A percentile compares a stretch with the other conserved stretches of the same genome.
Conservation (phyloP, 2,888 invertebrate genomes). For the Drosophila heteroneura region DNA sequence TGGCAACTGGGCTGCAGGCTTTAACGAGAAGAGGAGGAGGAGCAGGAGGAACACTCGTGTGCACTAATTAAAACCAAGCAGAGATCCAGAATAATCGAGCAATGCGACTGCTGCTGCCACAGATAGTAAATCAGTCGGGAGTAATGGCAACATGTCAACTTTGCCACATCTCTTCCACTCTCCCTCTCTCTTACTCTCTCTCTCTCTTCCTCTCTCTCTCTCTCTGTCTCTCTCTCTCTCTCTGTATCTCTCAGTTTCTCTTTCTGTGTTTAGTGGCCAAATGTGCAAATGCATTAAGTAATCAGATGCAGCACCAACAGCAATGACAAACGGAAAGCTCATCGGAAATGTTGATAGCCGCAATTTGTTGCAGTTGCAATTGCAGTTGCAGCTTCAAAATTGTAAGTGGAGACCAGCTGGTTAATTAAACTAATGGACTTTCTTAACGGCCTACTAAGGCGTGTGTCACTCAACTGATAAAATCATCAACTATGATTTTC, state of each 20-base stretch:
- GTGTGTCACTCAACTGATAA: conserved; percentile 21
- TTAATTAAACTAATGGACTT: conserved; percentile 76
- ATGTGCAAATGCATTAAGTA: conserved; percentile 73
- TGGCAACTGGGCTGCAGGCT: conserved; percentile 22
- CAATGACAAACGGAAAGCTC: conserved; percentile 34
- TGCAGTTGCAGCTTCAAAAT: conserved; percentile 14
- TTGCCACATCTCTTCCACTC: conserved; percentile 8
- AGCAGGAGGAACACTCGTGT: conserved; percentile 48
- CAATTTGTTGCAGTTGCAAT: conserved; percentile 67
- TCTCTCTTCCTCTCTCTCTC: not conserved
- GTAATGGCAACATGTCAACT: conserved; percentile 59
- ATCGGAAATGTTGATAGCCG: conserved; percentile 64
- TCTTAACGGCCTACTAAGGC: conserved; percentile 45
- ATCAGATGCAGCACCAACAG: conserved; percentile 68
- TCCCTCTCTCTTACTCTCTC: not conserved
- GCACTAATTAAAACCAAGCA: conserved; percentile 83
- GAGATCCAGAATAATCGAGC: conserved; percentile 57
- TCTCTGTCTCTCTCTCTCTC: not conserved
- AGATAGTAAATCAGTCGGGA: conserved; percentile 63
- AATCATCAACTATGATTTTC: conserved; percentile 22
- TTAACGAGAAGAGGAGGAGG: conserved; percentile 5
- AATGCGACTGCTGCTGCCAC: conserved; percentile 42
- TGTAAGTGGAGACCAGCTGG: conserved; percentile 15
- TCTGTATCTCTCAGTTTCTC: not conserved
- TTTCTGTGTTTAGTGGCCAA: conserved; percentile 41